phyloP scores from a whole-genome alignment of 2,888 invertebrate species.

The Autographa pulchrina region DNA sequence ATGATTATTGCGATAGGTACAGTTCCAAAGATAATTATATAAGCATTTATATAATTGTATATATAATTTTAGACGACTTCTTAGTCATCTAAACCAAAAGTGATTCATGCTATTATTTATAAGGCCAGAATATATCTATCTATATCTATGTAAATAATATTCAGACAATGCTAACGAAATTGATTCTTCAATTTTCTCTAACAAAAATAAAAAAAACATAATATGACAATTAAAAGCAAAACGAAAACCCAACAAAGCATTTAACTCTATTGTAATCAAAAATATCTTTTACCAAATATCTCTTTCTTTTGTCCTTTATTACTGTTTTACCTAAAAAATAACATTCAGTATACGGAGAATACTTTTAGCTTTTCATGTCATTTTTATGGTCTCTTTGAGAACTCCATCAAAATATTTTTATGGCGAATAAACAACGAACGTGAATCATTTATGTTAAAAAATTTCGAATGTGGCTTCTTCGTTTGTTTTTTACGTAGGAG shows the following conservation, averaged over 20 bases:
- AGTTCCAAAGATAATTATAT: too few relatives aligned
- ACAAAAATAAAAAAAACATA: neutral
- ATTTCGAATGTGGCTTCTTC: slow-evolving; percentile 20
- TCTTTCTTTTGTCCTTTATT: slow-evolving; percentile 11
- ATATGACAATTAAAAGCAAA: slow-evolving; percentile 19
- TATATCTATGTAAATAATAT: too few relatives aligned
- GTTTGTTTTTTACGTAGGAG: slow-evolving; percentile 15
- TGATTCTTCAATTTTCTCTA: neutral
- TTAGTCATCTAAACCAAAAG: too few relatives aligned
- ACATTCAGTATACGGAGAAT: slow-evolving; percentile 42
- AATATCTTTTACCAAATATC: neutral
- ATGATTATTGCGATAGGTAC: too few relatives aligned
- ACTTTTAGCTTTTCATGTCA: slow-evolving; percentile 51
- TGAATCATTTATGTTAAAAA: slow-evolving; percentile 34
- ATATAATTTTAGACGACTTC: too few relatives aligned
- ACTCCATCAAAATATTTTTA: slow-evolving; percentile 61
- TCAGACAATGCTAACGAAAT: neutral
- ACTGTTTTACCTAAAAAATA: slow-evolving; percentile 30
- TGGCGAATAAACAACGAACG: slow-evolving; percentile 48
- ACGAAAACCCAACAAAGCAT: slow-evolving; percentile 7
- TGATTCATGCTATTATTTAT: too few relatives aligned
- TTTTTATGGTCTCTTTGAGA: slow-evolving; percentile 50
- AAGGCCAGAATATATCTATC: too few relatives aligned
- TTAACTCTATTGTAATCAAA: neutral
- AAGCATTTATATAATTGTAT: too few relatives aligned